These are phyloP conservation scores for Oryzias woworae DNA, from an alignment of 2,113 vertebrate species.

Conservation along the genomic window DNA sequence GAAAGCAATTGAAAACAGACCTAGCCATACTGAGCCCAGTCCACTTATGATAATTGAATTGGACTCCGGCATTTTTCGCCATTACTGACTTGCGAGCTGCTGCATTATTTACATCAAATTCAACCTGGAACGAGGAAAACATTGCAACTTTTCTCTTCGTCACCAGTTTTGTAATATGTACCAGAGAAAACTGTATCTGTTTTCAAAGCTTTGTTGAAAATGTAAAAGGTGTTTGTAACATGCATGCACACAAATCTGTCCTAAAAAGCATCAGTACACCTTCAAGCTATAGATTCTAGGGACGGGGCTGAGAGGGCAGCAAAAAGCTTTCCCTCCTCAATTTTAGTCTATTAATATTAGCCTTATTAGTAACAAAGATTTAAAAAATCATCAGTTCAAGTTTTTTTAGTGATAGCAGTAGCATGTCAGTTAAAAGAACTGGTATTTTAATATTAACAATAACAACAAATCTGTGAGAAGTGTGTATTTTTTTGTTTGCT, in stretches of 20 bases:
- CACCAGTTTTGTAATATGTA: conserved; percentile 9
- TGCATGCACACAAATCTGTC: conserved; percentile 26
- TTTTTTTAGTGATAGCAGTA: no score
- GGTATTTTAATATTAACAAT: no score
- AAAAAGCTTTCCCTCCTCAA: no score
- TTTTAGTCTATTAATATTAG: no score
- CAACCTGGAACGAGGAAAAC: conserved; percentile 31
- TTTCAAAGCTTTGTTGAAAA: conserved; percentile 40
- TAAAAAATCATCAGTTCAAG: no score
- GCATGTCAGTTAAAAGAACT: no score
- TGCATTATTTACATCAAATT: conserved; percentile 34
- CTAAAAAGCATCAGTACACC: conserved; percentile 7
- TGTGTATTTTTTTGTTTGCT: no score
- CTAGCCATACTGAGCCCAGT: conserved; percentile 53
- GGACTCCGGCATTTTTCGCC: conserved; percentile 56
- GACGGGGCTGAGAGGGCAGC: no score
- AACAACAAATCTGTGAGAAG: no score
- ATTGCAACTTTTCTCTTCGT: conserved; percentile 22
- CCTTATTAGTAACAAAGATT: no score
- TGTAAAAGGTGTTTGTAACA: conserved; percentile 22
- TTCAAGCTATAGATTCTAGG: no score
- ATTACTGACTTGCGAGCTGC: conserved; percentile 25
- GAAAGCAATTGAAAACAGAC: conserved; percentile 66
- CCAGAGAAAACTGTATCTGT: conserved; percentile 23
- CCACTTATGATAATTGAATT: conserved; percentile 73